Evolutionary conservation across 1,140 invertebrate genomes (phyloP), one percentile per base, ranked within the genome.

Genomic region (Ceratosolen fusciceps): DNA sequence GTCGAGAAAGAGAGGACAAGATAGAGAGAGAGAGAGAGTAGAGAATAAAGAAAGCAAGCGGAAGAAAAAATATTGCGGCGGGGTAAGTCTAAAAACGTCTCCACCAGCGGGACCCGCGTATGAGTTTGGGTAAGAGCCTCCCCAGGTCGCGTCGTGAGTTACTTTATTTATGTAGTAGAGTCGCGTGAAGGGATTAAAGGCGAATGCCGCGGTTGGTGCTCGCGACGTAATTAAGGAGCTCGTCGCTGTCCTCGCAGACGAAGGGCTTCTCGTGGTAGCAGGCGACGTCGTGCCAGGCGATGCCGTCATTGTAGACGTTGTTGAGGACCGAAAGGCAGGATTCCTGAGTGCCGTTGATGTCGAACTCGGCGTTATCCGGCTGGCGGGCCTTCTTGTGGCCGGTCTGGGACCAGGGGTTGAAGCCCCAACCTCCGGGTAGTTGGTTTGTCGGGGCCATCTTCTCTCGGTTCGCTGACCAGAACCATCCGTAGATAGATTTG

Each of bases 251-350:
- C 87, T 97, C 96, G 88, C 96, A 97, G 81, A 97, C 92, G 86
- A 97, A 93, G 1, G 96, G 95, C 86, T 97, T 97, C 88, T 96
- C 95, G 87, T 97, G 96, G 88, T 97, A 97, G 88, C 96, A 97
- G 79, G 96, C 96, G 52, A 97, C 96, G 88, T 97, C 96, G 90
- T 97, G 96, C 96, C 96, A 97, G 70, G 94, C 95, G 84, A 97
- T 96, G 70, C 96, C 96, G 87, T 97, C 96, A 81, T 95, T 95
- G 92, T 97, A 97, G 0, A 97, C 96, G 88, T 97, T 97, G 92
- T 98, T 97, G 47, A 97, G 90, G 58, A 97, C 92, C 16, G 94
- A 95, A 79, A 97, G 85, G 85, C 96, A 97, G 47, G 96, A 96
- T 86, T 98, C 96, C 72, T 93, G 93, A 47, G 96, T 97, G 65